Conservation (phyloP, 2,888 invertebrate genomes). For the Cephus nigrinus region DNA sequence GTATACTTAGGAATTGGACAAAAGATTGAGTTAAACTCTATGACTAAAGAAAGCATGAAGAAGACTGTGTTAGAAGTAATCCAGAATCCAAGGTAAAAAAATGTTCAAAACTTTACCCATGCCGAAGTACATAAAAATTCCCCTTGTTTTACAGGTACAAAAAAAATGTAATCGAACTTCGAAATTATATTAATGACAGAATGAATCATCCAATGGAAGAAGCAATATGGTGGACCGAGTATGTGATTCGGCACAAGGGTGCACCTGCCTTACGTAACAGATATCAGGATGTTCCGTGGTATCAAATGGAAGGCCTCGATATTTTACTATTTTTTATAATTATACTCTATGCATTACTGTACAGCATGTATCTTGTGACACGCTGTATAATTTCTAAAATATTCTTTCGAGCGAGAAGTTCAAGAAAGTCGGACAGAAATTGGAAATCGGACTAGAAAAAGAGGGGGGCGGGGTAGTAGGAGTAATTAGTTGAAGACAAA, state of each 20-base stretch:
- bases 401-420: background rate
- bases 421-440: background rate
- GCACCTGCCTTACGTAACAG: slow-evolving; percentile 11
- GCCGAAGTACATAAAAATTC: background rate
- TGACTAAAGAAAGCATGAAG: slow-evolving; percentile 4
- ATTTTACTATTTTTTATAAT: background rate
- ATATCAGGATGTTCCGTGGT: slow-evolving; percentile 5
- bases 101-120: background rate
- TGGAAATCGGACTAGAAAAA: background rate
- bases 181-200: background rate
- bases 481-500: background rate
- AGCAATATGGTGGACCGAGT: slow-evolving; percentile 16
- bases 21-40: background rate
- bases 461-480: background rate
- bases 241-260: slow-evolving; percentile 14
- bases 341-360: background rate
- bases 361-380: background rate
- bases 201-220: slow-evolving; percentile 9
- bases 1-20: slow-evolving; percentile 1
- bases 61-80: slow-evolving; percentile 9
- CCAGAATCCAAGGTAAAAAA: slow-evolving; percentile 8
- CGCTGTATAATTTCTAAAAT: background rate
- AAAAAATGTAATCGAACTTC: slow-evolving; percentile 2
- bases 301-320: slow-evolving; percentile 8
- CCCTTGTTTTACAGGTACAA: slow-evolving; percentile 11